These are phyloP conservation scores for Aythya baeri DNA, from an alignment of 2,113 vertebrate genomes.

Conservation along the genomic window DNA sequence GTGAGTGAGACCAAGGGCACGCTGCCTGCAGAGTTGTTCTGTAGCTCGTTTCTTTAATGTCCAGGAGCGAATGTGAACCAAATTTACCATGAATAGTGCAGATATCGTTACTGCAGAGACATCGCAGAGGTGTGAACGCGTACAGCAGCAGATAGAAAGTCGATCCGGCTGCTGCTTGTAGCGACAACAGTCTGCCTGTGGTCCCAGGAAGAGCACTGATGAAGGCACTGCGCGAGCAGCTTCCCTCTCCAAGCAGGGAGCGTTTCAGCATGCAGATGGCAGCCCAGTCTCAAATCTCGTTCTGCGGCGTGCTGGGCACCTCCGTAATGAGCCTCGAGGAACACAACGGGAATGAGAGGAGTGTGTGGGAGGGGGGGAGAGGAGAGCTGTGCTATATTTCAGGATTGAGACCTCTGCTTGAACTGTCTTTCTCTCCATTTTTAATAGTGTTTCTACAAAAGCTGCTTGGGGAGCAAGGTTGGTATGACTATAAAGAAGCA, in stretches of 20 bases:
- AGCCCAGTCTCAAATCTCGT: constrained; percentile 27
- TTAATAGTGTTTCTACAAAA: constrained; percentile 59
- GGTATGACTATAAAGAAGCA: neutral
- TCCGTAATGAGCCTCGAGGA: neutral
- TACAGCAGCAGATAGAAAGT: neutral
- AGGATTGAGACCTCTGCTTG: constrained; percentile 52
- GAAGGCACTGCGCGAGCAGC: neutral
- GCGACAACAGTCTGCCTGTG: neutral
- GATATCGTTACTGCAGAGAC: neutral
- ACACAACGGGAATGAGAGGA: neutral
- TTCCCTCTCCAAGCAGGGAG: neutral
- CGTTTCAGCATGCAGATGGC: constrained; percentile 45
- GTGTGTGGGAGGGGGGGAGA: neutral
- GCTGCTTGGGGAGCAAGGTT: constrained; percentile 26
- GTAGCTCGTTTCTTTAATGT: neutral
- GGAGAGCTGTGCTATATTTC: neutral
- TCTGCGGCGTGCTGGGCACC: neutral
- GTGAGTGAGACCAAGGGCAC: neutral
- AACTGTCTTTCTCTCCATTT: constrained; percentile 42
- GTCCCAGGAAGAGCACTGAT: neutral
- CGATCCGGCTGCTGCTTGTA: neutral
- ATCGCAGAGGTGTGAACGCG: neutral
- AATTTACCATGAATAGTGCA: neutral
- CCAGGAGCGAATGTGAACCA: neutral
- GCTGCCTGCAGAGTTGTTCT: neutral